phyloP scores from a whole-genome alignment of 2,113 vertebrate genomes.

The Notarius lentiginosus region DNA sequence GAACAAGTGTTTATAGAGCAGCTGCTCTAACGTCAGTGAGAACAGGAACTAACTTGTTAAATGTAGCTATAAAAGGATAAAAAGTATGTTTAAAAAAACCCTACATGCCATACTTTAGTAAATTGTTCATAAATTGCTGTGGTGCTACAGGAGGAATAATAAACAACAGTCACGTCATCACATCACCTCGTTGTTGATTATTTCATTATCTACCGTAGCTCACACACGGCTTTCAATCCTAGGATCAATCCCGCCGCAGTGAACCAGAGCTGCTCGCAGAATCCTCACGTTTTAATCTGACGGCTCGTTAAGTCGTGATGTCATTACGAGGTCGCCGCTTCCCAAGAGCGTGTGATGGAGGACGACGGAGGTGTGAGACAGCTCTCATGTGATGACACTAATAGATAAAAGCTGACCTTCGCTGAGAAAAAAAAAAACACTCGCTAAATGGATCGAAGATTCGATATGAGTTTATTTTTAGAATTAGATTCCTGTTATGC shows the following conservation, averaged over 20 bases:
- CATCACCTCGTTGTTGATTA: neutral
- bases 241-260: constrained; percentile 13
- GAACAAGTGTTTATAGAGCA: neutral
- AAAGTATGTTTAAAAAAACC: neutral
- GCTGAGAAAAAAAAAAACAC: neutral
- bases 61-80: neutral
- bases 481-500: neutral
- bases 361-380: neutral
- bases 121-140: neutral
- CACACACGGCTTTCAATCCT: constrained; percentile 5
- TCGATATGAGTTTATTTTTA: neutral
- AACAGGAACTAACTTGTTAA: neutral
- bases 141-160: neutral
- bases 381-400: constrained; percentile 4
- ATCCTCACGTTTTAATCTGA: constrained; percentile 21
- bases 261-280: constrained; percentile 4
- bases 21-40: neutral
- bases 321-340: neutral
- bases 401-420: neutral
- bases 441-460: neutral
- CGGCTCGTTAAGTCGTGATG: constrained; percentile 15
- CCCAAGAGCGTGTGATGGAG: neutral
- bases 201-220: constrained; percentile 29
- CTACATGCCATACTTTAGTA: neutral
- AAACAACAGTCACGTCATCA: neutral